Evolutionary conservation across 2,888 invertebrate species (phyloP), one percentile per base, ranked within the genome.

Genomic region (Lypha dubia): DNA sequence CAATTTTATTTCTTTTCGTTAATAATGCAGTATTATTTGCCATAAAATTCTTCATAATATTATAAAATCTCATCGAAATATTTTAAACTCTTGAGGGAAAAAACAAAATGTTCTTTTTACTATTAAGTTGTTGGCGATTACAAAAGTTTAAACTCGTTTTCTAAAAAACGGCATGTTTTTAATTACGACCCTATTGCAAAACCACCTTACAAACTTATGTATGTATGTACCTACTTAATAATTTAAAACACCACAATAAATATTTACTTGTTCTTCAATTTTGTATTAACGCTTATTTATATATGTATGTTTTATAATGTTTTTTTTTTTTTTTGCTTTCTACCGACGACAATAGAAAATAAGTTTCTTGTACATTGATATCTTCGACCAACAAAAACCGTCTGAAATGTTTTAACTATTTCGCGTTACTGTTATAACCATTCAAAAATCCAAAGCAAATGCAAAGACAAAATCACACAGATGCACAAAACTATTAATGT

Each of bases 341-440:
- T 8, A 13, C 1, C 3, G 5, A 28, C 28, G 44, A 44, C 35
- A 13, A 0, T 1, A 44, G 41, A 63, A 38, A 28, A 5, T 28
- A 5, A 22, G n/a, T 41, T 51, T 38, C 28, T 32, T 17, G 15
- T 63, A 74, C 74, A 51, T 51, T 63, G 17, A 63, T 41, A 38
- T n/a, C n/a, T 51, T 41, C 63, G 51, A 53, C 17, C 28, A 63
- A 28, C 74, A 24, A 38, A 62, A 51, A 53, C 74, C 17, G 20
- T 63, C 53, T 74, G 49, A 62, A 49, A 15, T 9, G 22, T 28
- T 51, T n/a, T 51, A 22, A 13, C 13, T 6, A 17, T 3, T 51
- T 62, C 17, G 51, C 28, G 28, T 35, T 49, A 62, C 46, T 41
- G 13, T 51, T 73, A 62, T 62, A 62, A 22, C 22, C 20, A 15